These are phyloP conservation scores for Ficedula albicollis DNA, from an alignment of 2,797 vertebrate species.

Conservation along the genomic window DNA sequence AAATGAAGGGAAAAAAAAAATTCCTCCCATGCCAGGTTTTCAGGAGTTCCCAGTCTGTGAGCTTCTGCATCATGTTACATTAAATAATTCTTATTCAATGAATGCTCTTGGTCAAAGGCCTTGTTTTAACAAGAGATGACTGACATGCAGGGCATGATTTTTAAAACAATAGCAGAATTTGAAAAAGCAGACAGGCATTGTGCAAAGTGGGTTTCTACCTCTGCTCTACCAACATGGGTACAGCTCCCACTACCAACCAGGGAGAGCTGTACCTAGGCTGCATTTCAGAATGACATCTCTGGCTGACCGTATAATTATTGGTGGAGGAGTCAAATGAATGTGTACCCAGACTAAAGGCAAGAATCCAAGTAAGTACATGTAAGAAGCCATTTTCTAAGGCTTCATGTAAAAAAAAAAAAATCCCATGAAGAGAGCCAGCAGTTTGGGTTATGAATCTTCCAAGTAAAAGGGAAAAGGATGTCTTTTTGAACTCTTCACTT, in stretches of 20 bases:
- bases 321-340: background rate
- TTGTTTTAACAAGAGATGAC: constrained; percentile 66
- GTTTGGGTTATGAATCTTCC: background rate
- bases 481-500: background rate
- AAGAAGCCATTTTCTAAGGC: background rate
- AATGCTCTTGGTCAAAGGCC: constrained; percentile 53
- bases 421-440: background rate
- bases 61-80: constrained; percentile 16
- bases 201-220: background rate
- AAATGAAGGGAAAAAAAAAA: background rate
- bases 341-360: background rate
- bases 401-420: background rate
- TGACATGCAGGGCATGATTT: constrained; percentile 52
- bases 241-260: background rate
- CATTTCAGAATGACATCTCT: background rate
- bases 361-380: background rate
- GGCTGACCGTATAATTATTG: background rate
- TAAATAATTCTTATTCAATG: constrained; percentile 9
- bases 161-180: constrained; percentile 50
- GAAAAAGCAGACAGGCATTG: background rate
- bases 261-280: background rate
- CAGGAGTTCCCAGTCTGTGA: constrained; percentile 20
- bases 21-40: background rate
- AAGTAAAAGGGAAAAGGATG: background rate
- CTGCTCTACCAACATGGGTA: background rate